Conservation (phyloP, 2,797 vertebrate species). For the Gambelia wislizenii region DNA sequence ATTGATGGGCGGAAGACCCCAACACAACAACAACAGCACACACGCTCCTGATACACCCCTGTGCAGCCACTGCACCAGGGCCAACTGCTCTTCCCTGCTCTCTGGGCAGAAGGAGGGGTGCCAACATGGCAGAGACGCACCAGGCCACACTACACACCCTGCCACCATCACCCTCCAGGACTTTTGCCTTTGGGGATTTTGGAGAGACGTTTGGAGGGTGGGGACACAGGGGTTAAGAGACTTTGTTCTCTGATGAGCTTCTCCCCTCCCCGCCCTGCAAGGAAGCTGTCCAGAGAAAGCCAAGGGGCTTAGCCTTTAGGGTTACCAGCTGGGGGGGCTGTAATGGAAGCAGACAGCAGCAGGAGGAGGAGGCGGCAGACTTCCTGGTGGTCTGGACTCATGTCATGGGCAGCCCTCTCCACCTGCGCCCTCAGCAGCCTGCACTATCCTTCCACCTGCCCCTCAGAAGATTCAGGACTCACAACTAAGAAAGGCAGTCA, state of each 20-base stretch:
- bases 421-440: not conserved
- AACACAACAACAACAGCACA: too few species aligned
- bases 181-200: not conserved
- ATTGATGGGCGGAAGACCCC: not conserved
- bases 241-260: not conserved
- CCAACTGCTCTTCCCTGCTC: not conserved
- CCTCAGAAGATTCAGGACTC: not conserved
- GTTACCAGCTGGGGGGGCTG: too few species aligned
- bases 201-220: too few species aligned
- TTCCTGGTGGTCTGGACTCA: too few species aligned
- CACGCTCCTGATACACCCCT: not conserved
- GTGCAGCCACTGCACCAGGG: not conserved
- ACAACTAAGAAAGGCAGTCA: not conserved
- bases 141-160: not conserved
- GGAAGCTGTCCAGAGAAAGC: not conserved
- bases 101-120: not conserved
- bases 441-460: not conserved
- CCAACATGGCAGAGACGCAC: not conserved
- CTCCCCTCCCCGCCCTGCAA: not conserved
- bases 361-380: too few species aligned
- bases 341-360: not conserved
- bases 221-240: not conserved
- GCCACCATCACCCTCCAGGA: not conserved
- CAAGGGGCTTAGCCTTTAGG: not conserved
- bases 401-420: too few species aligned